Percentiles rank a stretch among this genome's conserved stretches.
Evolutionary conservation across 1,140 invertebrate species (phyloP).

Genomic region (Neodiprion virginianus): DNA sequence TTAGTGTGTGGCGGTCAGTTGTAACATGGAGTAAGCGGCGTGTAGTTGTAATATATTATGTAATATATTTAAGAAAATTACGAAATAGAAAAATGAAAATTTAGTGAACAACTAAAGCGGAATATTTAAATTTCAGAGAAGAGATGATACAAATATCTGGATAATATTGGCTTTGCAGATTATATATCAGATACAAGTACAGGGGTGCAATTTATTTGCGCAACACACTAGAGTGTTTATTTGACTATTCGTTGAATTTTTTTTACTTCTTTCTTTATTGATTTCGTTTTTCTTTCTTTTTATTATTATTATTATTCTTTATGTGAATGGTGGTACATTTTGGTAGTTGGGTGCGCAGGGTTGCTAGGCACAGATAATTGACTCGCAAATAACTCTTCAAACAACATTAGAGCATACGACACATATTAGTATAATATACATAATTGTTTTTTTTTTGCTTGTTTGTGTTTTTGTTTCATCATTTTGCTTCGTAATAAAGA

Average conservation of each 20-base stretch:
- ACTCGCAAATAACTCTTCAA: conserved; percentile 65
- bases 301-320: conserved; percentile 47
- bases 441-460: conserved; percentile 48
- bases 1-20: conserved; percentile 48
- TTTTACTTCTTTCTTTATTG: conserved; percentile 15
- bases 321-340: conserved; percentile 62
- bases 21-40: not conserved
- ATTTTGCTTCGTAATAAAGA: conserved; percentile 15
- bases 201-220: too few relatives aligned
- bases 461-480: conserved; percentile 22
- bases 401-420: conserved; percentile 64
- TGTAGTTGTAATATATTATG: not conserved
- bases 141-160: too few relatives aligned
- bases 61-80: not conserved
- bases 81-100: not conserved
- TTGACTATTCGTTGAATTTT: too few relatives aligned
- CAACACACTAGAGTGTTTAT: too few relatives aligned
- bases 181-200: too few relatives aligned
- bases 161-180: too few relatives aligned
- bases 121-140: not conserved
- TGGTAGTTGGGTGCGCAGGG: conserved; percentile 59
- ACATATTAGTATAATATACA: conserved; percentile 59
- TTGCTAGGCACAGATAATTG: conserved; percentile 65
- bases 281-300: conserved; percentile 28
- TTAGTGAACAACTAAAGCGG: not conserved